These are phyloP conservation scores for Spodoptera frugiperda DNA, from an alignment of 1,140 invertebrate species.

Conservation along the genomic window DNA sequence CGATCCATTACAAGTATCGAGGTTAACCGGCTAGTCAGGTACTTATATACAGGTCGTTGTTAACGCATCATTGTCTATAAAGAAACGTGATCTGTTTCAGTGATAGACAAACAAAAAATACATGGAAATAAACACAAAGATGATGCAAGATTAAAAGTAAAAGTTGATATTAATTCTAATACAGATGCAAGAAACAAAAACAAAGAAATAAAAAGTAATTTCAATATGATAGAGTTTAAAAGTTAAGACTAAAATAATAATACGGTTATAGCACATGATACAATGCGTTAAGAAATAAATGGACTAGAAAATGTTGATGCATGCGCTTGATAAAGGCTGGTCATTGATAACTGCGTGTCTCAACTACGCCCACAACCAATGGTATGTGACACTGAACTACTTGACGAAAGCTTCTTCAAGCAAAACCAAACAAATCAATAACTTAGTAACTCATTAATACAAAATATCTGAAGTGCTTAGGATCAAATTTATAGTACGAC, in stretches of 20 bases:
- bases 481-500: background rate
- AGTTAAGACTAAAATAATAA: too few species aligned
- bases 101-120: background rate
- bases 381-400: slow-evolving; percentile 37
- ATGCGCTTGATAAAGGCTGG: slow-evolving; percentile 33
- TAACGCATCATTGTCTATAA: slow-evolving; percentile 39
- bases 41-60: slow-evolving; percentile 33
- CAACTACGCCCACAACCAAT: background rate
- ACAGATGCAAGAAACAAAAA: too few species aligned
- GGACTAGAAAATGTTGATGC: slow-evolving; percentile 34
- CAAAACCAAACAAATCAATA: background rate
- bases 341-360: slow-evolving; percentile 23
- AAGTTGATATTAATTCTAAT: too few species aligned
- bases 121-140: too few species aligned
- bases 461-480: background rate
- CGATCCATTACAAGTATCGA: slow-evolving; percentile 62
- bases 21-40: slow-evolving; percentile 61
- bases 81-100: slow-evolving; percentile 6
- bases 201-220: too few species aligned
- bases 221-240: too few species aligned
- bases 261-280: background rate
- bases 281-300: background rate
- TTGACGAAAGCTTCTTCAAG: slow-evolving; percentile 31
- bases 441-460: background rate
- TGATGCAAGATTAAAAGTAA: too few species aligned